Base-by-base conservation (phyloP, 2,888 invertebrate genomes). In the Hemicrepidius hirtus region DNA sequence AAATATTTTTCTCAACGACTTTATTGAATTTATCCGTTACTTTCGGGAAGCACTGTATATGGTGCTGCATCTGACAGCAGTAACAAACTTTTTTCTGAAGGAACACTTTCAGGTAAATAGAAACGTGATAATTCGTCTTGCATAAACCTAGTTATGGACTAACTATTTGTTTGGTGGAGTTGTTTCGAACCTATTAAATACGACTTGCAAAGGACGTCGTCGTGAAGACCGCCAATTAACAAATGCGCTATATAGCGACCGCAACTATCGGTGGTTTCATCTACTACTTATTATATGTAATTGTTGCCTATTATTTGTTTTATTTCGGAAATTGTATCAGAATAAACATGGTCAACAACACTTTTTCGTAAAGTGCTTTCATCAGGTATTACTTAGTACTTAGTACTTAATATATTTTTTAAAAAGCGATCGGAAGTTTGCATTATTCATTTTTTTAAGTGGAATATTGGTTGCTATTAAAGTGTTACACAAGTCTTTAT, bases 51-150 rank as follows among this genome's bases (percentile, higher is more conserved):
- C n/a, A 78, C 44, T 78, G 80, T 81, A 70, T 81, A 80, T 18
- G 75, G 28, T 9, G 76, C 74, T 20, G 74, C 72, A 53, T 76
- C 76, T 18, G 77, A 68, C 46, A 77, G 9, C 49, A 76, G 40
- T 16, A 76, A 37, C 44, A 76, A 50, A 24, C 2, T 24, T 13
- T 75, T 50, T 75, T 73, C 67, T 16, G 28, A 5, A 41, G 28
- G 20, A 59, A 41, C 35, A 46, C 24, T 6, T 60, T 32, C 24
- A 21, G 68, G 28, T 12, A 21, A 60, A 59, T n/a, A n/a, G 60
- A 44, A 60, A 68, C 12, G 37, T 3, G 32, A 32, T 32, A 32
- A 32, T 9, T 1, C 32, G 32, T 32, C n/a, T n/a, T n/a, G n/a
- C n/a, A n/a, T n/a, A n/a, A n/a, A n/a, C n/a, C n/a, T n/a, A n/a